A percentile compares a stretch with the other conserved stretches of the same genome.
phyloP scores from a whole-genome alignment of 1,140 invertebrate genomes.

The Dryas iulia region DNA sequence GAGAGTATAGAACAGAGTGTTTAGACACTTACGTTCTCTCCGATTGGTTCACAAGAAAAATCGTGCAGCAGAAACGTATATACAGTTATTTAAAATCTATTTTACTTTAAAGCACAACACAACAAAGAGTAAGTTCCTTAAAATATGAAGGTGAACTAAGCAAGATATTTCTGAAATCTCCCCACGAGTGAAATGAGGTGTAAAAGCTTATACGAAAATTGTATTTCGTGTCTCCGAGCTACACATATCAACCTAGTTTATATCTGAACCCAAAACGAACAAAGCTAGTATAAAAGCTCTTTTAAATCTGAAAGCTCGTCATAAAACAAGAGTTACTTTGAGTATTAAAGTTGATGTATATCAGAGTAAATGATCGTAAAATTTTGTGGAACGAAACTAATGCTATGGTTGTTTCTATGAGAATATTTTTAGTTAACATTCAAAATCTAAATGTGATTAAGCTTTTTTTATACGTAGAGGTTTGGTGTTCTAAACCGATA shows the following conservation, averaged over 20 bases:
- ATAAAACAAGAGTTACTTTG: not conserved
- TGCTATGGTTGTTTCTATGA: not conserved
- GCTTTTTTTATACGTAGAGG: not conserved
- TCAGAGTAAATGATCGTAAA: constrained; percentile 3
- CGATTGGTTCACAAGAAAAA: too few relatives aligned
- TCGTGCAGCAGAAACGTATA: too few relatives aligned
- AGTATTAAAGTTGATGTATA: not conserved
- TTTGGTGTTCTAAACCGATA: not conserved
- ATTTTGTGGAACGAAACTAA: constrained; percentile 3
- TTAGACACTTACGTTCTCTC: too few relatives aligned
- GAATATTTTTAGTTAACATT: not conserved
- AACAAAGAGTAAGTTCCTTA: too few relatives aligned
- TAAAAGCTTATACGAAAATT: not conserved
- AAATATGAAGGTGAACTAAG: not conserved
- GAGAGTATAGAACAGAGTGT: too few relatives aligned
- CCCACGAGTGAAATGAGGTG: not conserved
- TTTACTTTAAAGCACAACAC: too few relatives aligned
- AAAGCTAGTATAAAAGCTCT: not conserved
- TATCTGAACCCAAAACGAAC: constrained; percentile 1
- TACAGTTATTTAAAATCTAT: too few relatives aligned
- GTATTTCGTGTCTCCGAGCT: not conserved
- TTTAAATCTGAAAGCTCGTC: not conserved
- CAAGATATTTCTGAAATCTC: not conserved
- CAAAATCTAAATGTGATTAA: not conserved
- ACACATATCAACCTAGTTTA: not conserved